Percentiles rank a stretch among this genome's conserved stretches.
phyloP scores from a whole-genome alignment of 1,140 invertebrate species.

The Rhyzopertha dominica region DNA sequence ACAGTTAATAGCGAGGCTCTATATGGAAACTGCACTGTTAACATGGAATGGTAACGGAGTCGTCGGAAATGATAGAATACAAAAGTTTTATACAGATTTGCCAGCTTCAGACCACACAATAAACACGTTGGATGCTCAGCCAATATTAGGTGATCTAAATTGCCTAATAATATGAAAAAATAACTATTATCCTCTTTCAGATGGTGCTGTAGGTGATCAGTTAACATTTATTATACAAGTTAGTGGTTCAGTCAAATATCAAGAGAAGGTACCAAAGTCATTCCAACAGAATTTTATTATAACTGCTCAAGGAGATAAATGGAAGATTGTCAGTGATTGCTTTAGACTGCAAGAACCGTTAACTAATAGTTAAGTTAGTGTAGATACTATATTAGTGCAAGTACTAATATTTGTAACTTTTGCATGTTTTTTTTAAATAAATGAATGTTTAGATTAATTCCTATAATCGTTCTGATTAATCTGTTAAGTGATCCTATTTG shows the following conservation, averaged over 20 bases:
- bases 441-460: no score
- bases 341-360: conserved; percentile 64
- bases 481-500: no score
- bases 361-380: conserved; percentile 15
- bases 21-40: conserved; percentile 70
- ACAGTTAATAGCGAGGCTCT: conserved; percentile 68
- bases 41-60: conserved; percentile 84
- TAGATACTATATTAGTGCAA: no score
- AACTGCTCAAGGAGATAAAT: conserved; percentile 76
- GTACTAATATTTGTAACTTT: no score
- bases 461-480: no score
- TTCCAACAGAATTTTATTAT: conserved; percentile 81
- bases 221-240: conserved; percentile 69
- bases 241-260: conserved; percentile 67
- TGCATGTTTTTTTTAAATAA: no score
- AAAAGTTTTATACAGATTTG: conserved; percentile 71
- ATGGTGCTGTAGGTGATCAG: conserved; percentile 57
- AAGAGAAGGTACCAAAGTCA: conserved; percentile 55
- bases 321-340: conserved; percentile 83
- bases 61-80: conserved; percentile 66
- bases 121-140: conserved; percentile 72
- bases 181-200: conserved; percentile 25
- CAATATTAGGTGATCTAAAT: conserved; percentile 56
- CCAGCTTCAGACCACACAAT: conserved; percentile 66
- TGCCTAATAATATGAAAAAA: background rate